phyloP scores from a whole-genome alignment of 2,888 invertebrate species.

The Euclidia mi region DNA sequence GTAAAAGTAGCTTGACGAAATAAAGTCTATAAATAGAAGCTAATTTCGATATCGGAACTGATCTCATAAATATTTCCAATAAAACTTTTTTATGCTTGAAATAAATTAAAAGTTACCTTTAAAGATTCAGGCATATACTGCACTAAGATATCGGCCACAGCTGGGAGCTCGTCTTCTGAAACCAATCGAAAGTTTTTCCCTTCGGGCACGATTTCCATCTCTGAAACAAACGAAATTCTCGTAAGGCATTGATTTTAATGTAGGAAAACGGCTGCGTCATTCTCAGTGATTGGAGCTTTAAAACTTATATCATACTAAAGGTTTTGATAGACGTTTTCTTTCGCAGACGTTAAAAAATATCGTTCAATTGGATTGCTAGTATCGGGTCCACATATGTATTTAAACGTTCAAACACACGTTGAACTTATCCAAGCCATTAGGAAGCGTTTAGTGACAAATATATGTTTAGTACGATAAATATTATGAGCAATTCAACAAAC shows the following conservation, averaged over 20 bases:
- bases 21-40: no score
- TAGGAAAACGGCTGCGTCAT: conserved; percentile 8
- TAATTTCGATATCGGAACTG: neutral
- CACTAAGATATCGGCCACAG: conserved; percentile 94
- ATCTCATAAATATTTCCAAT: conserved; percentile 12
- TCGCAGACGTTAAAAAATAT: no score
- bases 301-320: no score
- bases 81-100: conserved; percentile 14
- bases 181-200: conserved; percentile 97
- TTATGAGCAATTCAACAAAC: no score
- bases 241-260: conserved; percentile 14
- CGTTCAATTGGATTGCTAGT: no score
- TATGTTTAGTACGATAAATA: no score
- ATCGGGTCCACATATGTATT: no score
- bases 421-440: no score
- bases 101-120: conserved; percentile 90
- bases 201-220: conserved; percentile 96
- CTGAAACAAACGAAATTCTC: conserved; percentile 84
- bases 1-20: no score
- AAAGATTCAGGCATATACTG: conserved; percentile 96
- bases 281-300: neutral
- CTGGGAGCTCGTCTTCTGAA: conserved; percentile 95
- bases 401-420: no score
- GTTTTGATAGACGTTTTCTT: no score
- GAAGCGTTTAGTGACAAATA: no score